Evolutionary conservation across 2,797 vertebrate species (phyloP), one percentile per base, ranked within the genome.

Genomic region (Microctenopoma stevenorrisi): DNA sequence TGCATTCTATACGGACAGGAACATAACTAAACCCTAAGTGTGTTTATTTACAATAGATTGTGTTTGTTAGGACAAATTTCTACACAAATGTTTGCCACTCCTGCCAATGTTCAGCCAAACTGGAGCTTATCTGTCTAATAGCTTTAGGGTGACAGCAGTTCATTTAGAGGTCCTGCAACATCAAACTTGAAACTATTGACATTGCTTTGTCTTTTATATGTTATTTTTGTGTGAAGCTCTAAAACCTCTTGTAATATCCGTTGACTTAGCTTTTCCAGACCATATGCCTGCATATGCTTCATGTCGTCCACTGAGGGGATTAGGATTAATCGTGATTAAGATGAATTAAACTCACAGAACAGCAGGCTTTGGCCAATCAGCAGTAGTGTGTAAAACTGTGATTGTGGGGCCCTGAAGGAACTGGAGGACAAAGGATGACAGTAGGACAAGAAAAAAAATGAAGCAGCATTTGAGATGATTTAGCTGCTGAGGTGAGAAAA

Each of bases 321-420:
- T 93, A 94, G 89, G 87, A 90, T 92, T 93, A 92, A 91, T 91
- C 33, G 68, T 82, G 90, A 92, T 94, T 93, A 93, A 88, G 79
- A 92, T 90, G 79, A 79, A 92, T 92, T 93, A 89, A 92, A 90
- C 79, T 82, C 78, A 78, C 86, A 89, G 81, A 89, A 79, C 60
- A 38, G 76, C 63, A 2, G 33, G 68, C 58, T 84, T 87, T 79
- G 82, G 76, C 82, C 81, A 87, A 87, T 87, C 84, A 85, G 86
- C 74, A 75, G 62, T 52, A 78, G 72, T 53, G 74, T 79, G 82
- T 80, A 79, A 74, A 78, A 82, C 76, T 77, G 68, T 57, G 78
- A 82, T 74, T 81, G 64, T 64, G 52, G 58, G 73, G 38, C 68
- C 68, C 35, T 66, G 77, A 79, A 76, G 63, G 52, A 68, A 83